Evolutionary conservation across 2,888 invertebrate genomes (phyloP).

Genomic region (Sericinus montela): DNA sequence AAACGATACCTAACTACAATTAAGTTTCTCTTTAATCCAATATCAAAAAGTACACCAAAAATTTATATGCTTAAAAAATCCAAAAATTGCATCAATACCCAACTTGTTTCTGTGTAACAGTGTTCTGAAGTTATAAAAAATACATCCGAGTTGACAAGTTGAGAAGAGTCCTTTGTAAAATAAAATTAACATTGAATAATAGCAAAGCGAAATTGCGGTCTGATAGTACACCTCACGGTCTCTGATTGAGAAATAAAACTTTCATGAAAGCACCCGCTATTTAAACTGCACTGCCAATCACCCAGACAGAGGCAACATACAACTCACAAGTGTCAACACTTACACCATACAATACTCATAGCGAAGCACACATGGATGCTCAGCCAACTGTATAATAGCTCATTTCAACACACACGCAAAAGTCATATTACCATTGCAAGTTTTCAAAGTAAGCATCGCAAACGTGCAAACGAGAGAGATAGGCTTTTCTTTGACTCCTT

Average conservation of each 20-base stretch:
- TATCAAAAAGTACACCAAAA: no score
- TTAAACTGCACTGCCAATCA: slow-evolving; percentile 51
- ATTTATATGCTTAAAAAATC: no score
- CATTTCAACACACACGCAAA: slow-evolving; percentile 26
- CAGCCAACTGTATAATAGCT: slow-evolving; percentile 18
- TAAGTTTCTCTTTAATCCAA: no score
- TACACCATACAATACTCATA: slow-evolving; percentile 22
- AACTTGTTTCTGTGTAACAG: no score
- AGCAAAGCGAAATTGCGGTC: neutral
- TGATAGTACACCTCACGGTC: slow-evolving; percentile 32
- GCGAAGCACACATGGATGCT: slow-evolving; percentile 18
- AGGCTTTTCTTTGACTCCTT: slow-evolving; percentile 73
- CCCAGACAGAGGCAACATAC: slow-evolving; percentile 36
- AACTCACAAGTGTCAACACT: slow-evolving; percentile 23
- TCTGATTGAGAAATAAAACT: slow-evolving; percentile 61
- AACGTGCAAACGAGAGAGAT: slow-evolving; percentile 70
- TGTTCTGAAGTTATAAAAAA: no score
- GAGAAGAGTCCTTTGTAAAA: no score
- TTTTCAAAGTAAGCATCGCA: slow-evolving; percentile 50
- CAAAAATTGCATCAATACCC: no score
- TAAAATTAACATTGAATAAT: no score
- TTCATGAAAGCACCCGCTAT: slow-evolving; percentile 53
- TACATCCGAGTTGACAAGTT: no score
- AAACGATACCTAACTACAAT: no score
- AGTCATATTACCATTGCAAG: slow-evolving; percentile 20